Evolutionary conservation across 2,113 vertebrate species (phyloP), one percentile per base, ranked within the genome.

Genomic region (Percopsis transmontana): DNA sequence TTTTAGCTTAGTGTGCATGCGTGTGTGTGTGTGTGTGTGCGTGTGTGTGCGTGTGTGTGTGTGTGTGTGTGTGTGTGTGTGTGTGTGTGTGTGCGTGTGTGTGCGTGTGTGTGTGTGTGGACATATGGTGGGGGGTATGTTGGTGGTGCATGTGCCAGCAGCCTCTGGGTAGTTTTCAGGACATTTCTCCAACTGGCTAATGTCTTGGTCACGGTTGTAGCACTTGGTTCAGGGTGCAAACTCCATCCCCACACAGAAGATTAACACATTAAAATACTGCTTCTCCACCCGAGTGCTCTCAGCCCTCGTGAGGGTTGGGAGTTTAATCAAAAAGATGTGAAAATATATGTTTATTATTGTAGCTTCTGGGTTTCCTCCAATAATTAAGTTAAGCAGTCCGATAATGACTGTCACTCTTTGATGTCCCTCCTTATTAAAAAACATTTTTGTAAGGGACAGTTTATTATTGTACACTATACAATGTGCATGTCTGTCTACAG

Each of bases 101-200:
- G 45, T 53, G 58, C 54, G 47, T 20, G 12, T 55, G 33, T 54
- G 15, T 61, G 20, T 23, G 61, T 45, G 50, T 15, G 24, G 53
- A 9, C 20, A 39, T 58, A 39, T 58, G 55, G 62, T 58, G 66
- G 53, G 53, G 66, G 77, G 81, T 76, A 75, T 82, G 81, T 68
- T n/a, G 55, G 77, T 78, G 45, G 23, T 65, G 63, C 16, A 13
- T 40, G 53, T 79, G 84, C 89, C 89, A 89, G 78, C 70, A 88
- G 87, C 88, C 87, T 81, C 81, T 76, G 87, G 90, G 78, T 70
- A 80, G 79, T 73, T 88, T 78, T 84, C 75, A 77, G 84, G 85
- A 86, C 79, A 83, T 86, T 81, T 77, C 65, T 84, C 85, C 80
- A 84, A 66, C 70, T 85, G 82, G 75, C 75, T 80, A 64, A 62